phyloP scores from a whole-genome alignment of 2,888 invertebrate genomes.

The Trichopria drosophilae region DNA sequence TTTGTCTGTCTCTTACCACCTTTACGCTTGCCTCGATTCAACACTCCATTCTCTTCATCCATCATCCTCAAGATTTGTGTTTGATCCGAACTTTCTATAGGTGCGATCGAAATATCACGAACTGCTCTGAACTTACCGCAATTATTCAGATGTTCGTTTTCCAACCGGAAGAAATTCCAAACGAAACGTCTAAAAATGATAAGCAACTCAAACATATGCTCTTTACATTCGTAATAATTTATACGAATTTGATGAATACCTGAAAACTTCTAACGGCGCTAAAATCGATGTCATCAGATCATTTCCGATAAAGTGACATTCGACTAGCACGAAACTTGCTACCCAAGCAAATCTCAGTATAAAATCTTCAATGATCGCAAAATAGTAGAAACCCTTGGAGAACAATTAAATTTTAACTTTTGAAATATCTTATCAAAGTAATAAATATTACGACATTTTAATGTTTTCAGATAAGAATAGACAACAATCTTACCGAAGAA shows the following conservation, averaged over 20 bases:
- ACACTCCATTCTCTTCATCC: slow-evolving; percentile 89
- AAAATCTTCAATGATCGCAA: slow-evolving; percentile 94
- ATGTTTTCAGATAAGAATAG: slow-evolving; percentile 4
- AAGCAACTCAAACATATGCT: slow-evolving; percentile 4
- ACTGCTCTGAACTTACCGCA: slow-evolving; percentile 99
- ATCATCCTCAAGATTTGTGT: slow-evolving; percentile 89
- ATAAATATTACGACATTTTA: slow-evolving; percentile 1
- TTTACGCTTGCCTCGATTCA: slow-evolving; percentile 68
- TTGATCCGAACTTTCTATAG: slow-evolving; percentile 91
- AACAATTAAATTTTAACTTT: slow-evolving; percentile 18
- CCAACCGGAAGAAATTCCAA: slow-evolving; percentile 99
- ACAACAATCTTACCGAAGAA: slow-evolving; percentile 69
- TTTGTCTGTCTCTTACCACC: slow-evolving; percentile 54
- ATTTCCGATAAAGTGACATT: slow-evolving; percentile 72
- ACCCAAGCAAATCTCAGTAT: slow-evolving; percentile 93
- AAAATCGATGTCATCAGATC: slow-evolving; percentile 85
- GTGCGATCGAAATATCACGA: slow-evolving; percentile 94
- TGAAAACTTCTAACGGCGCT: slow-evolving; percentile 85
- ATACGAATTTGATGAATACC: slow-evolving; percentile 60
- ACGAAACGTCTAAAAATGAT: slow-evolving; percentile 76
- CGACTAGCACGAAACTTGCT: slow-evolving; percentile 80
- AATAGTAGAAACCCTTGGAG: slow-evolving; percentile 85
- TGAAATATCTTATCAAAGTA: slow-evolving; percentile 13
- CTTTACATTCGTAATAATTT: slow-evolving; percentile 2
- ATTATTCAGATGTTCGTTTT: slow-evolving; percentile 99